Conservation (phyloP, 2,888 invertebrate species). For the Noctua fimbriata region DNA sequence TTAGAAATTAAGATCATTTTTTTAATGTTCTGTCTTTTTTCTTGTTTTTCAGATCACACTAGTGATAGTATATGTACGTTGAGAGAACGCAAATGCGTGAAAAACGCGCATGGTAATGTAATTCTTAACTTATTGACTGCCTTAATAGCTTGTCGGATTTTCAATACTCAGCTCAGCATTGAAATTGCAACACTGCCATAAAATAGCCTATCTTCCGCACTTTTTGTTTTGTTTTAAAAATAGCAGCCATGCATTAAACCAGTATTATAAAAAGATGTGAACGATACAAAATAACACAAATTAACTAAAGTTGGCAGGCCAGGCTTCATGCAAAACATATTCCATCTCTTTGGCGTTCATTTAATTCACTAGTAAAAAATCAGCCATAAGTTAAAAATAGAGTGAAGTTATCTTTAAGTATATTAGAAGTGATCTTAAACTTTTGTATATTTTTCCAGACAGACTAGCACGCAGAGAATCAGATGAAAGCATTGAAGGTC, state of each 20-base stretch:
- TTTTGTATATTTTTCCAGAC: not conserved
- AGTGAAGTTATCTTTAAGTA: not conserved
- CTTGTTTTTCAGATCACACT: slow-evolving; percentile 11
- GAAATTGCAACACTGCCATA: not conserved
- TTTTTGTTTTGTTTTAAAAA: not conserved
- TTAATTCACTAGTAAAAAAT: not conserved
- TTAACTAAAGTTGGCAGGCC: not conserved
- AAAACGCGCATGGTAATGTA: not conserved
- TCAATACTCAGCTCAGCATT: not conserved
- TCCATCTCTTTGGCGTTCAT: not conserved
- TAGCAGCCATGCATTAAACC: not conserved
- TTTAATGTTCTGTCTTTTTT: not conserved
- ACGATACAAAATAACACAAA: not conserved
- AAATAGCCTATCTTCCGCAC: not conserved
- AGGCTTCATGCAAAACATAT: not conserved
- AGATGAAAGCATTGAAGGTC: not conserved
- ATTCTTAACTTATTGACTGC: not conserved
- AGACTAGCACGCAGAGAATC: slow-evolving; percentile 11
- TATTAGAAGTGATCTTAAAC: not conserved
- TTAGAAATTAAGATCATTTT: not conserved
- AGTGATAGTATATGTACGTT: slow-evolving; percentile 14
- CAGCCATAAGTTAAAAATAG: not conserved
- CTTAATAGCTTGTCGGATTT: not conserved
- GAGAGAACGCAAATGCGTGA: not conserved
- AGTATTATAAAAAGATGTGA: not conserved